These are phyloP conservation scores for Corythaeola cristata DNA, from an alignment of 2,113 vertebrate species.

Conservation along the genomic window DNA sequence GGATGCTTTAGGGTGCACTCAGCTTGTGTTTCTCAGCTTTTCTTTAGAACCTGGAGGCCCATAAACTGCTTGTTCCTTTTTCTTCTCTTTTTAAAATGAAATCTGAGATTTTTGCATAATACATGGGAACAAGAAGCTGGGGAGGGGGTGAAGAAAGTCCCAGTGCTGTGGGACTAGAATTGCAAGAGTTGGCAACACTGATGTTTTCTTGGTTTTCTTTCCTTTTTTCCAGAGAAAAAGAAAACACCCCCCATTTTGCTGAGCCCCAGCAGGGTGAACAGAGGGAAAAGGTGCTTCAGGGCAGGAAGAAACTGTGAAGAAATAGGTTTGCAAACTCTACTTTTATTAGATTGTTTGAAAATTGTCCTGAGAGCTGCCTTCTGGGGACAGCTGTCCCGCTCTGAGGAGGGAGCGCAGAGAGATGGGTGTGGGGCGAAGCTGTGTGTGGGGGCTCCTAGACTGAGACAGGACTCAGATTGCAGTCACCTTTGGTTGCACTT, in stretches of 20 bases:
- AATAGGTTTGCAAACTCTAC: constrained; percentile 26
- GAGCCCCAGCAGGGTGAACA: neutral
- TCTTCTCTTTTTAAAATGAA: constrained; percentile 23
- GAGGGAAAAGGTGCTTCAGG: constrained; percentile 54
- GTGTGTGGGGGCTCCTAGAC: neutral
- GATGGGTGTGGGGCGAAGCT: neutral
- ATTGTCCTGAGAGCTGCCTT: neutral
- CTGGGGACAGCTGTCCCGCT: neutral
- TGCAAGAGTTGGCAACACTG: neutral
- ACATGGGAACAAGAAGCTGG: neutral
- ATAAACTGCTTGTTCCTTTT: neutral
- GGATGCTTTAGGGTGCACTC: neutral
- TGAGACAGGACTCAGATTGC: neutral
- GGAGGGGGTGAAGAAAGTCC: constrained; percentile 28
- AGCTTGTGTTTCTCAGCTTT: neutral
- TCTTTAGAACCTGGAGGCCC: neutral
- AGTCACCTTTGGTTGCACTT: neutral
- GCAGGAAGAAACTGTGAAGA: constrained; percentile 53
- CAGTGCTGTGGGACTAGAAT: neutral
- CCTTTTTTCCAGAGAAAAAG: constrained; percentile 33
- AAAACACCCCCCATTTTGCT: constrained; percentile 26
- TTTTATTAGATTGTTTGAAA: constrained; percentile 20
- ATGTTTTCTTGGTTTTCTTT: constrained; percentile 8
- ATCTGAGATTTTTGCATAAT: constrained; percentile 43
- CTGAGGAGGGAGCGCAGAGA: neutral